These are phyloP conservation scores for Lithobates sylvaticus DNA, from an alignment of 2,797 vertebrate species.

Conservation along the genomic window DNA sequence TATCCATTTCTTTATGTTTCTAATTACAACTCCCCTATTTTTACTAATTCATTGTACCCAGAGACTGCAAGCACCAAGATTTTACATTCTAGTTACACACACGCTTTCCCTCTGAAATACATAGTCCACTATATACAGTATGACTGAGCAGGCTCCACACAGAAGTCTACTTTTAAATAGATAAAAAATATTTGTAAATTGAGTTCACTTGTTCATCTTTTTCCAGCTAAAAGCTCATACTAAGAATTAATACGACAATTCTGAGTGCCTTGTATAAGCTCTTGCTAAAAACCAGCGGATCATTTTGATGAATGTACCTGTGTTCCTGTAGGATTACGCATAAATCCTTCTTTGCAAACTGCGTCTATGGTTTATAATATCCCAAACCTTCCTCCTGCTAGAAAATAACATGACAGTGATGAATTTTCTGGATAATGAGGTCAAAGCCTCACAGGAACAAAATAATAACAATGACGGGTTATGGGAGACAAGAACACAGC, in stretches of 20 bases:
- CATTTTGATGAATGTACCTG: slow-evolving; percentile 1
- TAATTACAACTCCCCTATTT: too few species aligned
- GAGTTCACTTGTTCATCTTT: too few species aligned
- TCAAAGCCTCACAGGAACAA: slow-evolving; percentile 9
- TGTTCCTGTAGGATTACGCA: not conserved
- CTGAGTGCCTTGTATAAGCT: not conserved
- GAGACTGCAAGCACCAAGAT: too few species aligned
- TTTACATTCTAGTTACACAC: too few species aligned
- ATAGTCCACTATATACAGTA: too few species aligned
- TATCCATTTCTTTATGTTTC: too few species aligned
- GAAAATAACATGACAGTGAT: slow-evolving; percentile 27
- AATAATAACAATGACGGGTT: slow-evolving; percentile 8
- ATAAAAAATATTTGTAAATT: too few species aligned
- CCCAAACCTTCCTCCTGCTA: not conserved
- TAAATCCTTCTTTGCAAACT: slow-evolving; percentile 1
- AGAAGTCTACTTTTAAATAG: too few species aligned
- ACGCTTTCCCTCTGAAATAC: too few species aligned
- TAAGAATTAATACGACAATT: not conserved
- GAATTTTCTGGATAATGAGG: slow-evolving; percentile 6
- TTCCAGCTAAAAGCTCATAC: too few species aligned
- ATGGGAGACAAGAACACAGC: not conserved
- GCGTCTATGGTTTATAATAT: slow-evolving; percentile 10
- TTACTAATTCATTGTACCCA: too few species aligned
- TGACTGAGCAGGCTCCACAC: too few species aligned
- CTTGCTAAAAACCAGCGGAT: not conserved